Percentiles rank a stretch among this genome's conserved stretches.
phyloP scores from a whole-genome alignment of 2,888 invertebrate species.

The Orthosia incerta region DNA sequence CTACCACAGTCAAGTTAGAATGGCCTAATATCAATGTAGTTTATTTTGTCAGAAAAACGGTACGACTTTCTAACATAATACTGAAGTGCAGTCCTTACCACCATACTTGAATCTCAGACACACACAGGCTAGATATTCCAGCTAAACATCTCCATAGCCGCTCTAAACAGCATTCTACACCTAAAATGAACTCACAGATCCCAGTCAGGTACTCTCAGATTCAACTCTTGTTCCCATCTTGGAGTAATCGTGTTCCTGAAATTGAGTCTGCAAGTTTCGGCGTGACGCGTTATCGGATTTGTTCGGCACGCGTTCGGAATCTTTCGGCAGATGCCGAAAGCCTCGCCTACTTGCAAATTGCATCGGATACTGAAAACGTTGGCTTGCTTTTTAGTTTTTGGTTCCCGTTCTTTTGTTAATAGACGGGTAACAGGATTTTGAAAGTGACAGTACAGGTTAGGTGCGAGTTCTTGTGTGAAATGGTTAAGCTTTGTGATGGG shows the following conservation, averaged over 20 bases:
- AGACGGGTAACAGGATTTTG: slow-evolving; percentile 28
- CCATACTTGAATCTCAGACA: not conserved
- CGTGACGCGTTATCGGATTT: slow-evolving; percentile 89
- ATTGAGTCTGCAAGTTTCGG: slow-evolving; percentile 86
- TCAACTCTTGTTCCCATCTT: slow-evolving; percentile 74
- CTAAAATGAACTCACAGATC: slow-evolving; percentile 50
- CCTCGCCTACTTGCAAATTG: slow-evolving; percentile 71
- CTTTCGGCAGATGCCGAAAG: slow-evolving; percentile 50
- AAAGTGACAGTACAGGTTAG: not conserved
- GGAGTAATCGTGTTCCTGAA: slow-evolving; percentile 86
- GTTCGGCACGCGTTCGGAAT: slow-evolving; percentile 85
- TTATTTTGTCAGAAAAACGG: no score
- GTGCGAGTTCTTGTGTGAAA: not conserved
- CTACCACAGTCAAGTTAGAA: no score
- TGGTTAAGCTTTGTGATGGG: not conserved
- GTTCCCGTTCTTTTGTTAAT: slow-evolving; percentile 43
- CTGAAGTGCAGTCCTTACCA: no score
- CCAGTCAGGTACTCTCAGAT: slow-evolving; percentile 70
- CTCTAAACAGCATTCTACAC: slow-evolving; percentile 30
- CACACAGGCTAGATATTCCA: not conserved
- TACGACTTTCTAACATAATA: not conserved
- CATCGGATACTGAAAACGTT: slow-evolving; percentile 64
- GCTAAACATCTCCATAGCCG: slow-evolving; percentile 1
- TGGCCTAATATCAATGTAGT: no score
- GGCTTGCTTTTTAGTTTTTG: slow-evolving; percentile 49